These are phyloP conservation scores for Masnerella sp. DNA, from an alignment of 2,888 invertebrate species.

Conservation along the genomic window DNA sequence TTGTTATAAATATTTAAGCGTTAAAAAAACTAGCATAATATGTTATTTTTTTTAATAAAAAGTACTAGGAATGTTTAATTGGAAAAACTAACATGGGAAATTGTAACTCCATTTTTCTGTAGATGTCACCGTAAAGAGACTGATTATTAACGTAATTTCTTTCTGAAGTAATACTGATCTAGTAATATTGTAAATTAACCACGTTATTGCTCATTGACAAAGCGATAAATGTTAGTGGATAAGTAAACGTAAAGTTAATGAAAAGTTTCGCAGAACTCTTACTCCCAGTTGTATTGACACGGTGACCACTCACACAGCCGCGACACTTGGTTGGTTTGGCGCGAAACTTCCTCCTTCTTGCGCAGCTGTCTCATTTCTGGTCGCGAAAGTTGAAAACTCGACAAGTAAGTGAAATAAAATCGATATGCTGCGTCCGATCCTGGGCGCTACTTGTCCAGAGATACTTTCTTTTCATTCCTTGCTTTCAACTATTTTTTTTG, in stretches of 20 bases:
- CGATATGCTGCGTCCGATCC: conserved; percentile 72
- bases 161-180: no score
- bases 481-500: conserved; percentile 52
- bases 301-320: conserved; percentile 39
- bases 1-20: no score
- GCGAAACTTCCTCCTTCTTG: conserved; percentile 25
- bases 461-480: conserved; percentile 49
- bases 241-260: conserved; percentile 49
- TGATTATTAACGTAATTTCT: no score
- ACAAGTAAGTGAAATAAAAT: conserved; percentile 72
- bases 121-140: no score
- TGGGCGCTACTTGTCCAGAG: conserved; percentile 56
- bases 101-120: no score
- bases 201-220: conserved; percentile 12
- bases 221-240: conserved; percentile 12
- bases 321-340: conserved; percentile 16
- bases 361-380: conserved; percentile 26
- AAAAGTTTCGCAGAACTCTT: conserved; percentile 34
- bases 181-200: conserved; percentile 1
- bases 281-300: conserved; percentile 26
- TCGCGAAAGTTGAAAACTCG: conserved; percentile 64
- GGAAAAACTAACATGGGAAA: no score
- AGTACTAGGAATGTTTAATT: not conserved
- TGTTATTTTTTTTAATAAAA: no score
- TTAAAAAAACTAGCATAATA: no score